phyloP scores from a whole-genome alignment of 2,888 invertebrate species.

The Machimus rusticus region DNA sequence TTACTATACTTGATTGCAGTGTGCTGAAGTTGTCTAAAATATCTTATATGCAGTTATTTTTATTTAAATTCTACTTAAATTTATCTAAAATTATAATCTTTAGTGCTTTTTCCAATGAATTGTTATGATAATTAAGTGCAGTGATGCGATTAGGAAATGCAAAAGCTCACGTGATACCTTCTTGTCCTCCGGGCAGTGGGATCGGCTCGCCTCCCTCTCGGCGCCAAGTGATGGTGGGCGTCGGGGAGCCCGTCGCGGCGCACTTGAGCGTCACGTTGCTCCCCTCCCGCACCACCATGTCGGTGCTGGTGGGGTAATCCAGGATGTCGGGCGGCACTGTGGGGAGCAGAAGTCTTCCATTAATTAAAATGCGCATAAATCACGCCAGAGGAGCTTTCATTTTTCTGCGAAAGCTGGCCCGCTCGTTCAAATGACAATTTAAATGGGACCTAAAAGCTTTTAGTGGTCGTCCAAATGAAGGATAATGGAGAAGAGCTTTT shows the following conservation, averaged over 20 bases:
- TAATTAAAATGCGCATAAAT: constrained; percentile 51
- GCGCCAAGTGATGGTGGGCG: constrained; percentile 87
- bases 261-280: constrained; percentile 85
- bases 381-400: constrained; percentile 42
- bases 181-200: constrained; percentile 71
- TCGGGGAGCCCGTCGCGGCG: constrained; percentile 87
- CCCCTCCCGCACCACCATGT: constrained; percentile 87
- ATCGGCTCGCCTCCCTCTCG: constrained; percentile 82
- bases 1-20: too few relatives aligned
- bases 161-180: constrained; percentile 65
- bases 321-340: constrained; percentile 86
- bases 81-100: neutral
- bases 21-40: too few relatives aligned
- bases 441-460: constrained; percentile 19
- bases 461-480: constrained; percentile 9
- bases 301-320: constrained; percentile 83
- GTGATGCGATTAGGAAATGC: constrained; percentile 23
- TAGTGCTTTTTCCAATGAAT: neutral
- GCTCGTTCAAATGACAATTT: constrained; percentile 14
- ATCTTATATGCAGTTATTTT: too few relatives aligned
- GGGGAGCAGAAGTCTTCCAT: constrained; percentile 33
- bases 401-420: neutral
- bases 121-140: neutral
- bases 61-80: neutral
- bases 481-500: constrained; percentile 5